Evolutionary conservation across 2,888 invertebrate genomes (phyloP).

Genomic region (Conistra vaccinii): DNA sequence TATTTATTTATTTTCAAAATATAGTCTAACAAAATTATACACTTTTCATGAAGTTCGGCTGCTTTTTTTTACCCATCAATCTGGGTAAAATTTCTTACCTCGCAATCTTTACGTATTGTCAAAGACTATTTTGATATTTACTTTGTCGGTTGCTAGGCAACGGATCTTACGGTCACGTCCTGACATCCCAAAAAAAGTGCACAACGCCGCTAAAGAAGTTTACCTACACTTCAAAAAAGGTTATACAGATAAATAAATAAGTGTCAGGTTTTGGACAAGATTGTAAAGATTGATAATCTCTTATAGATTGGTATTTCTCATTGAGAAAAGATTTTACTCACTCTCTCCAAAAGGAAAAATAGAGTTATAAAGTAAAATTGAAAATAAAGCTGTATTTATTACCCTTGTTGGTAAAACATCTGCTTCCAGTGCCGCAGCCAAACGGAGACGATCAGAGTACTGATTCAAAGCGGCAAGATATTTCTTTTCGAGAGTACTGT

Average conservation of each 20-base stretch:
- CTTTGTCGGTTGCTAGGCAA: too few relatives aligned
- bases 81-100: too few relatives aligned
- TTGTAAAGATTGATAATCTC: background rate
- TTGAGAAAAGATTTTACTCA: background rate
- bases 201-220: too few relatives aligned
- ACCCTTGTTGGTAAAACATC: slow-evolving; percentile 84
- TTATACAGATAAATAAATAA: background rate
- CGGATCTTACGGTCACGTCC: too few relatives aligned
- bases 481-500: slow-evolving; percentile 80
- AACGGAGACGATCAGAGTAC: slow-evolving; percentile 82
- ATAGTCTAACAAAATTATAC: too few relatives aligned
- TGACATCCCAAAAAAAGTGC: too few relatives aligned
- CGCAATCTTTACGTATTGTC: too few relatives aligned
- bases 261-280: background rate
- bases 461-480: slow-evolving; percentile 78
- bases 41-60: too few relatives aligned
- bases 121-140: too few relatives aligned
- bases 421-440: slow-evolving; percentile 85
- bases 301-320: background rate
- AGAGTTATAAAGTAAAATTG: background rate
- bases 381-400: slow-evolving; percentile 14
- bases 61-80: too few relatives aligned
- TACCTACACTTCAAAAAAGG: too few relatives aligned
- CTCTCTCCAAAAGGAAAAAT: background rate
- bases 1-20: too few relatives aligned